phyloP scores from a whole-genome alignment of 2,888 invertebrate genomes.

The Dicyrtoma fusca region DNA sequence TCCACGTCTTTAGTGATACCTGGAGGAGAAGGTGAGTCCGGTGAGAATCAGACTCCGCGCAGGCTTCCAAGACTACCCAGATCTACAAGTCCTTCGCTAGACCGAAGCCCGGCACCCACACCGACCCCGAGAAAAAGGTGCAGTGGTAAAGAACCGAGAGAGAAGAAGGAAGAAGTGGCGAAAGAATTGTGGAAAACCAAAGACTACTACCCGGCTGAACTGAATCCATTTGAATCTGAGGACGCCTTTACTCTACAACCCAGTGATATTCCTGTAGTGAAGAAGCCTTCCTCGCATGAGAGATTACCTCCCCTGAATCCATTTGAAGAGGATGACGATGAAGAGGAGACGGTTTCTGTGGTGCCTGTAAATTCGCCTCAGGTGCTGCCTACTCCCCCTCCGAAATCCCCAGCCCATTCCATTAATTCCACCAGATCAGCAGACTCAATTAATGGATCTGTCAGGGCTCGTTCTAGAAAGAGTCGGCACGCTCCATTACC shows the following conservation, averaged over 20 bases:
- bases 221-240: conserved; percentile 83
- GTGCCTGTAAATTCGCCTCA: neutral
- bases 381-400: conserved; percentile 38
- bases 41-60: neutral
- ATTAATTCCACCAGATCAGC: conserved; percentile 10
- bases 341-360: conserved; percentile 15
- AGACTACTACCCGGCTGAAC: conserved; percentile 71
- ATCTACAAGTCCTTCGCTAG: conserved; percentile 19
- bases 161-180: neutral
- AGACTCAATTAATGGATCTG: conserved; percentile 36
- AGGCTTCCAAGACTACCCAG: neutral
- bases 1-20: neutral
- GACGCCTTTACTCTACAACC: conserved; percentile 60
- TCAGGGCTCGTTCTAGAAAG: conserved; percentile 56
- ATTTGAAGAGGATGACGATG: conserved; percentile 55
- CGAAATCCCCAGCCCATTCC: conserved; percentile 14
- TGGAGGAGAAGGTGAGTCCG: conserved; percentile 7
- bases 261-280: conserved; percentile 29
- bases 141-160: neutral
- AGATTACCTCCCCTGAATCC: conserved; percentile 41
- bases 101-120: conserved; percentile 27
- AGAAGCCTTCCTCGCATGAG: conserved; percentile 18
- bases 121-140: conserved; percentile 36
- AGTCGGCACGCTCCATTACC: conserved; percentile 60
- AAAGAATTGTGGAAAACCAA: conserved; percentile 49